Conservation (phyloP, 2,113 vertebrate species). For the Rhinoderma darwinii region DNA sequence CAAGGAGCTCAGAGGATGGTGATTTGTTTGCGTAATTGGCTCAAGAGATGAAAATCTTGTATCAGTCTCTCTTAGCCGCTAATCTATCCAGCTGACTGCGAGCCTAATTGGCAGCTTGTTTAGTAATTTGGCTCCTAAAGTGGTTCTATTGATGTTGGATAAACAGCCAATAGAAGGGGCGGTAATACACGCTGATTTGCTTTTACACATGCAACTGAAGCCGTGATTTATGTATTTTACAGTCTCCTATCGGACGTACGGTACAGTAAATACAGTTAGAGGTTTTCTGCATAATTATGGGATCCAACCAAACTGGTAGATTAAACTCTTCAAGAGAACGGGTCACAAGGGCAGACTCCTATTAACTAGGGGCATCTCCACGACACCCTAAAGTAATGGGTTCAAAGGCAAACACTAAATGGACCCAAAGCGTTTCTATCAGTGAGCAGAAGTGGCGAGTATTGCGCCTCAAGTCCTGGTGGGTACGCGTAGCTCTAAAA, state of each 20-base stretch:
- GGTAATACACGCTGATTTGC: constrained; percentile 71
- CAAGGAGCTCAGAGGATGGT: constrained; percentile 70
- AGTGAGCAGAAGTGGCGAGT: no score
- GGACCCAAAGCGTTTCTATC: no score
- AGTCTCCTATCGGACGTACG: background rate
- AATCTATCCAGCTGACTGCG: constrained; percentile 84
- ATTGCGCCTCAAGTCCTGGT: no score
- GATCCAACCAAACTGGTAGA: background rate
- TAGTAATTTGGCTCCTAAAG: constrained; percentile 86
- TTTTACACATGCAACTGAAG: constrained; percentile 63
- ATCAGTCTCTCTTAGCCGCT: constrained; percentile 77
- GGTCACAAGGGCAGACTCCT: background rate
- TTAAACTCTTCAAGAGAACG: background rate
- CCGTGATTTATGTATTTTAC: background rate
- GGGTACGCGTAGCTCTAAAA: no score
- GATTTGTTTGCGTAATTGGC: constrained; percentile 80
- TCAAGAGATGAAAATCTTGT: constrained; percentile 85
- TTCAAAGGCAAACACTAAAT: no score
- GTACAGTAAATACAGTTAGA: background rate
- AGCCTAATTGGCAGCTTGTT: constrained; percentile 87
- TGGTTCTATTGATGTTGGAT: constrained; percentile 84
- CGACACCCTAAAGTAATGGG: background rate
- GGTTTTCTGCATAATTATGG: background rate
- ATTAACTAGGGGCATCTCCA: background rate
- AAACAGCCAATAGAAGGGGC: constrained; percentile 78